Base-by-base conservation (phyloP, 2,797 vertebrate species). In the Anableps anableps region DNA sequence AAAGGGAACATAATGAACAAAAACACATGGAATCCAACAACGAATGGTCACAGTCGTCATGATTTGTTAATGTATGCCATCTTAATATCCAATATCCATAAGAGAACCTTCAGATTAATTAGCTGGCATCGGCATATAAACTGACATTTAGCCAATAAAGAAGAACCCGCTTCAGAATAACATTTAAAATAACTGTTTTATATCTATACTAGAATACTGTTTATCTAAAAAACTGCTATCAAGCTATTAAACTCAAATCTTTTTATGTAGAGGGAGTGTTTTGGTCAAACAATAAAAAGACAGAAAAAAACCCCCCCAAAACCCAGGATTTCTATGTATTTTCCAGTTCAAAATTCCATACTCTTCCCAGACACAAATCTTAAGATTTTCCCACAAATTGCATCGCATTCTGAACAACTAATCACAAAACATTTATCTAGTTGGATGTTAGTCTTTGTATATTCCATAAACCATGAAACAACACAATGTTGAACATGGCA, bases 141-240 rank as follows among this genome's bases (percentile, higher is more conserved):
- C 75, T 58, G 51, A 83, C 48, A n/a, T 58, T 77, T 34, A 74
- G 83, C 87, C 80, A 83, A 89, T 85, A 80, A 77, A 78, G 47
- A 58, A 80, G 17, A 21, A 79, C 53, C 80, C 13, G 55, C 71
- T 83, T 80, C 23, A 64, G 45, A 81, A 76, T 8, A 10, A 83
- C 5, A 31, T 58, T 81, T 77, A n/a, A 72, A 55, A 31, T 76
- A 68, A 19, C 21, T 38, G 53, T 79, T 26, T 70, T 72, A 4
- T 34, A 60, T 62, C 2, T 19, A 23, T 31, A 66, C 43, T 38
- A 51, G 45, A 50, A 47, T 38, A 36, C 19, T 16, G 76, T 51
- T 51, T 41, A 10, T n/a, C 29, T 60, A 10, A 0, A 9, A 76
- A 1, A n/a, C 45, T 80, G 68, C 55, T 58, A 4, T 38, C 21